Evolutionary conservation across 2,797 vertebrate species (phyloP).

Genomic region (Amblyraja radiata): DNA sequence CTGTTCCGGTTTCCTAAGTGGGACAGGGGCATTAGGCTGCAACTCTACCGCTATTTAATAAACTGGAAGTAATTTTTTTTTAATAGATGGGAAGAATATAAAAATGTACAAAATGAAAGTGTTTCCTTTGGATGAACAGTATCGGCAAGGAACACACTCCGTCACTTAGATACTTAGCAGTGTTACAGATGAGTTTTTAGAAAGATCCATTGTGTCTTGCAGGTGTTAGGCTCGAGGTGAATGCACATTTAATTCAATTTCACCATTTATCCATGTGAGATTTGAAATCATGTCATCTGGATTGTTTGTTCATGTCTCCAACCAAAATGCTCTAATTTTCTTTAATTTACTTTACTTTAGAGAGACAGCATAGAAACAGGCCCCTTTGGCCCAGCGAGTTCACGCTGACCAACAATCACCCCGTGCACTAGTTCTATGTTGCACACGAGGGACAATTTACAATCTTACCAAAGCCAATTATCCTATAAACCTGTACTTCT

Average conservation of each 20-base stretch:
- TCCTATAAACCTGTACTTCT: no score
- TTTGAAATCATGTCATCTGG: not conserved
- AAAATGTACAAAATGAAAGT: not conserved
- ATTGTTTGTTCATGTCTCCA: not conserved
- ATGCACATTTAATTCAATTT: not conserved
- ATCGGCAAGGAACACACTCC: not conserved
- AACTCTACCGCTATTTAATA: not conserved
- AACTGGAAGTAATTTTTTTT: not conserved
- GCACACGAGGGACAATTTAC: no score
- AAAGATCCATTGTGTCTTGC: not conserved
- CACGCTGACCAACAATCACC: no score
- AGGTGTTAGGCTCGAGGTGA: not conserved
- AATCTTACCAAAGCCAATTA: no score
- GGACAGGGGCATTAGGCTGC: no score
- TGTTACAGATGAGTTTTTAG: not conserved
- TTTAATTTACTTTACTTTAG: no score
- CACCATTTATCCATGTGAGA: not conserved
- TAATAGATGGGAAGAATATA: not conserved
- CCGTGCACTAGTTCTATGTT: no score
- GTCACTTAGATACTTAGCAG: not conserved
- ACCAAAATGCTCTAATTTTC: not conserved
- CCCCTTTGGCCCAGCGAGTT: no score
- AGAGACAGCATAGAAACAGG: no score
- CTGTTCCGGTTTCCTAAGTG: no score
- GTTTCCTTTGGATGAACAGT: not conserved